phyloP scores from a whole-genome alignment of 2,888 invertebrate genomes.

The Zaprionus bogoriensis region DNA sequence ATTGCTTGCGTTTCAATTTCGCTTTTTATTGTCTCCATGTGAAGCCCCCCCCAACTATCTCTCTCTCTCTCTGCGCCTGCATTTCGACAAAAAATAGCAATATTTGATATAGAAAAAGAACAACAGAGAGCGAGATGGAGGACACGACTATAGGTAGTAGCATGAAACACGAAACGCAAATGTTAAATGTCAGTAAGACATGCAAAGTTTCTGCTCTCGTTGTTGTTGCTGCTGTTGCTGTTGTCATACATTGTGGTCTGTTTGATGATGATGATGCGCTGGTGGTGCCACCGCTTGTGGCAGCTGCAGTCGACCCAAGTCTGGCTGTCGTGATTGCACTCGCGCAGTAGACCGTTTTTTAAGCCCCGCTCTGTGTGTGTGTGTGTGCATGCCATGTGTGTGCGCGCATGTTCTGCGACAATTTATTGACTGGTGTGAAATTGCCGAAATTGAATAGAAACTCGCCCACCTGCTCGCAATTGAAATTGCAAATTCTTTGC shows the following conservation, averaged over 20 bases:
- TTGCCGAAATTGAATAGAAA: slow-evolving; percentile 69
- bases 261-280: slow-evolving; percentile 41
- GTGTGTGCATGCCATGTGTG: neutral
- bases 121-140: slow-evolving; percentile 2
- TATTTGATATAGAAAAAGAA: slow-evolving; percentile 33
- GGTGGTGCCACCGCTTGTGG: slow-evolving; percentile 21
- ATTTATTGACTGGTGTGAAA: slow-evolving; percentile 66
- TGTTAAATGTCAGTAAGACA: slow-evolving; percentile 75
- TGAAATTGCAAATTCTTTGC: slow-evolving; percentile 47
- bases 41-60: no score
- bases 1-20: slow-evolving; percentile 65
- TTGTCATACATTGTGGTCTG: slow-evolving; percentile 66
- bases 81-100: slow-evolving; percentile 23
- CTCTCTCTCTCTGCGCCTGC: no score
- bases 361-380: neutral
- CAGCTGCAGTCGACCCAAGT: slow-evolving; percentile 12
- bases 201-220: slow-evolving; percentile 55
- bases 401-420: slow-evolving; percentile 37
- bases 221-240: slow-evolving; percentile 4
- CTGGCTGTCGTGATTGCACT: slow-evolving; percentile 32
- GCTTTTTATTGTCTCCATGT: slow-evolving; percentile 51
- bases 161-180: slow-evolving; percentile 74
- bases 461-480: slow-evolving; percentile 18
- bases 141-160: slow-evolving; percentile 25
- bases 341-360: slow-evolving; percentile 6